Evolutionary conservation across 2,113 vertebrate genomes (phyloP), one percentile per base, ranked within the genome.

Genomic region (Phylloscopus whistleri): DNA sequence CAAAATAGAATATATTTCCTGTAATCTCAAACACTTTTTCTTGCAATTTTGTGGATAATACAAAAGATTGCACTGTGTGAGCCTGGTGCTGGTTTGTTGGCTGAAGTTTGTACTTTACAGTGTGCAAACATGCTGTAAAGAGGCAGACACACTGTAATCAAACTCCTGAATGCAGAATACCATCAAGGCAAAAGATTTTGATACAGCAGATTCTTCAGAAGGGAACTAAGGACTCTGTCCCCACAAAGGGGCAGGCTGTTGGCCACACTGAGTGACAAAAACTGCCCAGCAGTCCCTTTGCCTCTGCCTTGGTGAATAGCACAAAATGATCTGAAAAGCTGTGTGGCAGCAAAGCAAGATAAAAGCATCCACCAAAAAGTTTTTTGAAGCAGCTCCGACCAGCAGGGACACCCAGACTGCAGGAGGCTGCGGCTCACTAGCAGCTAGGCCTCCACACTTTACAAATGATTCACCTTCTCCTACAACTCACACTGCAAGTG

Each of bases 191-290:
- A 56, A 75, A 68, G 10, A 16, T 43, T 48, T 31, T 72, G 53
- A 37, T 30, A 35, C 3, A 22, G 9, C 2, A 3, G 15, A 10
- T 33, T 24, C 21, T 78, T 73, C 35, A 49, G 27, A 67, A 53
- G 20, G 8, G 5, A 60, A 19, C 10, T 37, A 31, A 44, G 27
- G 20, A 20, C 15, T 66, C 14, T 44, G 26, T 53, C 12, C 31
- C 22, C 3, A 4, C 0, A 1, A n/a, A 28, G 0, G 1, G 75
- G 22, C 24, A 41, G 22, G 51, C 11, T 62, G 22, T 41, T 4
- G 0, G 23, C 27, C 39, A 67, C 0, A 2, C 2, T 0, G 10
- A 56, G 23, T 41, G 39, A 58, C 35, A 68, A 53, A 83, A 87
- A 20, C 24, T 59, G 24, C 31, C 35, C 66, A 64, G 37, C 18